Base-by-base conservation (phyloP, 2,113 vertebrate species). In the Indicator maculatus region DNA sequence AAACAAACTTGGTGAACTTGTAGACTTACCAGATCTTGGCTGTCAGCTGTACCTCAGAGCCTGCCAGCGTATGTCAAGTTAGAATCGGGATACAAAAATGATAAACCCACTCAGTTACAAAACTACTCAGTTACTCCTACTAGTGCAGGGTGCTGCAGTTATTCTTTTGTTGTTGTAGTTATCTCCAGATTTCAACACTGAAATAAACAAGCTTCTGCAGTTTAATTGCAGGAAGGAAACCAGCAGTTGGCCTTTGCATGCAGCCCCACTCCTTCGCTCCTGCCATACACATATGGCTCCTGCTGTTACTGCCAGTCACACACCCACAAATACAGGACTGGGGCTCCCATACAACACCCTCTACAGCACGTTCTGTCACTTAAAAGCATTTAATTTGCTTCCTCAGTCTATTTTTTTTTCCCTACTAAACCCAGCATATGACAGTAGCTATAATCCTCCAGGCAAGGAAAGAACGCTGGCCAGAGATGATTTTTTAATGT, bases 71-170 rank as follows among this genome's bases (percentile, higher is more conserved):
- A 6, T 16, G 71, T 79, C 39, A 65, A n/a, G 24, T 76, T 72
- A 9, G 2, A n/a, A 89, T 45, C 67, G 78, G 17, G 44, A 70
- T 73, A 85, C 66, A 69, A 74, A 95, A 90, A 85, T 83, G 12
- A 73, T 56, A 91, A 89, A 66, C 85, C 59, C 74, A 80, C 84
- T 80, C 67, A 44, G 9, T 82, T 65, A 89, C 63, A 94, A 93
- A 95, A 58, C 82, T 21, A 89, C 74, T 80, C 78, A 58, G 53
- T 70, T 79, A 80, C 85, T 89, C 70, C 74, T 83, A 60, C 92
- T 21, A 73, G 36, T 41, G 38, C 60, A 80, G 64, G 60, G 63
- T 77, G 69, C 45, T 70, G 67, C 65, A 55, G 71, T 53, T 87
- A 82, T 70, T 87, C 38, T 36, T 72, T 27, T 74, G 38, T 61